Evolutionary conservation across 2,113 vertebrate genomes (phyloP).

Genomic region (Procavia capensis): DNA sequence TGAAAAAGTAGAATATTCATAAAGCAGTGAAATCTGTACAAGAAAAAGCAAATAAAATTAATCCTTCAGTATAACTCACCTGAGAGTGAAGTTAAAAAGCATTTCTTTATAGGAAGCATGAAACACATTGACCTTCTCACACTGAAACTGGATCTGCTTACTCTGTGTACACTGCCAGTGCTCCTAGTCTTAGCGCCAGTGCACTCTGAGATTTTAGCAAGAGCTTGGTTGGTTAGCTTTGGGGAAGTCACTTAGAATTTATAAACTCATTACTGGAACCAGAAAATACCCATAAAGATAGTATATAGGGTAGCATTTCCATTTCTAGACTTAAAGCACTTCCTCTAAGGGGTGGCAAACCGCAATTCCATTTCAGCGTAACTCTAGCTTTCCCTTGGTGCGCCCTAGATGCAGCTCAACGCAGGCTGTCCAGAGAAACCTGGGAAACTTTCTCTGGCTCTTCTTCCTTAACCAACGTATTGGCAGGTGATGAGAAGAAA

Average conservation of each 20-base stretch:
- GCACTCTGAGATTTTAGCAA: conserved; percentile 14
- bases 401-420: neutral
- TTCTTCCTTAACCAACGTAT: neutral
- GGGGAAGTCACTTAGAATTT: neutral
- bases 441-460: neutral
- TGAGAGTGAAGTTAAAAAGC: neutral
- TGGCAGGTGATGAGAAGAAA: neutral
- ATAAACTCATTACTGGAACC: neutral
- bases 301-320: neutral
- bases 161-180: neutral
- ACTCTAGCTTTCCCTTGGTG: neutral
- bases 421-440: neutral
- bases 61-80: neutral
- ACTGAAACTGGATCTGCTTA: neutral
- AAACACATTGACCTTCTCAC: neutral
- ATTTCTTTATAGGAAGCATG: neutral
- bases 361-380: neutral
- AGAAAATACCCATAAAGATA: neutral
- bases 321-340: neutral
- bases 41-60: conserved; percentile 49
- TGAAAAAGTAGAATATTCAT: conserved; percentile 7
- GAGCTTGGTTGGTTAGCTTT: neutral
- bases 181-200: neutral
- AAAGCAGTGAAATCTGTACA: neutral
- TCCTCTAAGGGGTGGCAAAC: neutral